Percentiles rank a stretch among this genome's conserved stretches.
Evolutionary conservation across 2,888 invertebrate species (phyloP).

Genomic region (Epiblema foenella): DNA sequence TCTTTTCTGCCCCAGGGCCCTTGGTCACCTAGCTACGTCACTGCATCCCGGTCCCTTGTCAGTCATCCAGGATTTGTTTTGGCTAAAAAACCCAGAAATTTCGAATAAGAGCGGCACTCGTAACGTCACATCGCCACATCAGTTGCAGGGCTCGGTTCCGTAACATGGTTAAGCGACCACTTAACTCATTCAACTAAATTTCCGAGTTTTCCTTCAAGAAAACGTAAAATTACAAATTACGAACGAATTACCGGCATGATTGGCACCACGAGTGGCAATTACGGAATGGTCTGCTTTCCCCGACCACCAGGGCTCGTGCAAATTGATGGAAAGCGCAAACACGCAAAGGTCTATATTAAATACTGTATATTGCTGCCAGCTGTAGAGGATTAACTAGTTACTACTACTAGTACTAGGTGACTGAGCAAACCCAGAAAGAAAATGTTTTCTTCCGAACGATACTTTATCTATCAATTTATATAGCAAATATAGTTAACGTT

Average conservation of each 20-base stretch:
- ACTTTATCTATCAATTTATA: too few species aligned
- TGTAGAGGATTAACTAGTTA: not conserved
- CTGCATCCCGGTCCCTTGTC: too few species aligned
- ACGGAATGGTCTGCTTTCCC: conserved; percentile 36
- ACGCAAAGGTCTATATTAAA: conserved; percentile 35
- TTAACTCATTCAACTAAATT: conserved; percentile 4
- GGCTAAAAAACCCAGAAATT: not conserved
- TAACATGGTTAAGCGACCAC: not conserved
- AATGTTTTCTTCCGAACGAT: not conserved
- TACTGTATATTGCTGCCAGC: not conserved
- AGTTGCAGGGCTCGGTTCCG: not conserved
- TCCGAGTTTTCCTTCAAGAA: conserved; percentile 13
- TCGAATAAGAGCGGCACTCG: not conserved
- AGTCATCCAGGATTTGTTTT: not conserved
- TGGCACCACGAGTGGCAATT: conserved; percentile 27
- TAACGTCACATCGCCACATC: not conserved
- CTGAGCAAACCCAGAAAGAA: not conserved
- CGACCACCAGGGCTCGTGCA: conserved; percentile 32
- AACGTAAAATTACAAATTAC: conserved; percentile 11
- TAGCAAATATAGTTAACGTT: too few species aligned
- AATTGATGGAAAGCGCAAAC: conserved; percentile 43
- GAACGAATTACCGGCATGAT: conserved; percentile 29
- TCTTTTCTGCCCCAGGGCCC: too few species aligned
- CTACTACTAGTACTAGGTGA: not conserved
- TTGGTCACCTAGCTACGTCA: too few species aligned